Evolutionary conservation across 2,797 vertebrate species (phyloP).

Genomic region (Peromyscus attwateri): DNA sequence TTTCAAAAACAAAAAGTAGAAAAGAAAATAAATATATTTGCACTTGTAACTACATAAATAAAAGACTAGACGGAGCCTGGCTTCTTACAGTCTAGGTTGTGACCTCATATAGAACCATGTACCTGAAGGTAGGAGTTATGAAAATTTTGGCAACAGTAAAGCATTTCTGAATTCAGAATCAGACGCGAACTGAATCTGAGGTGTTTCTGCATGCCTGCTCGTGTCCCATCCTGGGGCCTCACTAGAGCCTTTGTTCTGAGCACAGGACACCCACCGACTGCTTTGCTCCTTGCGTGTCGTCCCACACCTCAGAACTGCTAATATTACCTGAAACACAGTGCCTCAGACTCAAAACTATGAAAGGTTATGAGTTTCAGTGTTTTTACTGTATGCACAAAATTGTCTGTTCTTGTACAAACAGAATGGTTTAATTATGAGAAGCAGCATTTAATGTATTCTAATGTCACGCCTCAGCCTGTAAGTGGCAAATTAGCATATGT

Average conservation of each 20-base stretch:
- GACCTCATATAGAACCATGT: too few species aligned
- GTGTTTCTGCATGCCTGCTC: neutral
- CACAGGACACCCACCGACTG: too few species aligned
- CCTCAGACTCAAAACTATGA: neutral
- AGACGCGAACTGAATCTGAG: neutral
- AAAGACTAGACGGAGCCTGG: neutral
- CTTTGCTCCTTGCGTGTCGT: neutral
- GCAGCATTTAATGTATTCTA: neutral
- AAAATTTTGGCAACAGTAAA: neutral
- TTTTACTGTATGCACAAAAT: neutral
- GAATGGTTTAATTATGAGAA: constrained; percentile 9
- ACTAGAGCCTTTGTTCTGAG: neutral
- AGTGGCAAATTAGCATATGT: neutral
- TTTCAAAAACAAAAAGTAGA: neutral
- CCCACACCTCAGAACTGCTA: neutral
- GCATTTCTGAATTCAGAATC: neutral
- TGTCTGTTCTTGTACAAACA: neutral
- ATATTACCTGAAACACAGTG: neutral
- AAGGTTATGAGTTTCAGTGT: neutral
- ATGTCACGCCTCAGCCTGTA: neutral
- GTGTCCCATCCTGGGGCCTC: neutral
- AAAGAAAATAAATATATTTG: neutral
- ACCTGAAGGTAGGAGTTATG: neutral
- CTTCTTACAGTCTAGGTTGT: neutral
- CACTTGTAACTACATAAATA: neutral